phyloP scores from a whole-genome alignment of 2,113 vertebrate species.

The Onychostruthus taczanowskii region DNA sequence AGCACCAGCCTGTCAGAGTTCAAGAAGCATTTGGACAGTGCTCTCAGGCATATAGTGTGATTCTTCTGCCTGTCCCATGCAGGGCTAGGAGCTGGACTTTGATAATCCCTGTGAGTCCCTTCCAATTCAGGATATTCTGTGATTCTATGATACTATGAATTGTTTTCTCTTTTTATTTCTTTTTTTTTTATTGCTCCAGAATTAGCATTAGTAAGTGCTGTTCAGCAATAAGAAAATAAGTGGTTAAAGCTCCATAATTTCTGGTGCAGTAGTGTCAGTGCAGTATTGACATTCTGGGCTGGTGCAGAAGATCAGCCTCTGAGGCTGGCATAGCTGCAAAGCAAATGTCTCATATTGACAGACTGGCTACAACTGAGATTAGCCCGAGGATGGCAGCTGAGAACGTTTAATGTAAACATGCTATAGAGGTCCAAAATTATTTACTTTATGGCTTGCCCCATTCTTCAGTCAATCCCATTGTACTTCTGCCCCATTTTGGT shows the following conservation, averaged over 20 bases:
- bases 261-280: not conserved
- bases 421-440: not conserved
- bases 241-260: not conserved
- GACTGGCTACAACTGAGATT: not conserved
- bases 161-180: accelerated
- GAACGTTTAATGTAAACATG: not conserved
- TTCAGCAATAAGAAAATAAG: not conserved
- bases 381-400: not conserved
- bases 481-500: not conserved
- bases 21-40: not conserved
- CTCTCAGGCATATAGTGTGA: not conserved
- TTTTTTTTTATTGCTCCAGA: not conserved
- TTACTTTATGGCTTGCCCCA: not conserved
- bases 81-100: not conserved
- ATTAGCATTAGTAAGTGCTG: not conserved
- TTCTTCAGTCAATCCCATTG: not conserved
- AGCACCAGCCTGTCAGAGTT: not conserved
- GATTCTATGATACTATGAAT: not conserved
- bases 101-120: not conserved
- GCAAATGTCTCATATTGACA: not conserved
- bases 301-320: not conserved
- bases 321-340: not conserved
- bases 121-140: not conserved
- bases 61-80: not conserved
- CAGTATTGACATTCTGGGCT: not conserved